phyloP scores from a whole-genome alignment of 2,888 invertebrate species.

The Bombyx huttoni region DNA sequence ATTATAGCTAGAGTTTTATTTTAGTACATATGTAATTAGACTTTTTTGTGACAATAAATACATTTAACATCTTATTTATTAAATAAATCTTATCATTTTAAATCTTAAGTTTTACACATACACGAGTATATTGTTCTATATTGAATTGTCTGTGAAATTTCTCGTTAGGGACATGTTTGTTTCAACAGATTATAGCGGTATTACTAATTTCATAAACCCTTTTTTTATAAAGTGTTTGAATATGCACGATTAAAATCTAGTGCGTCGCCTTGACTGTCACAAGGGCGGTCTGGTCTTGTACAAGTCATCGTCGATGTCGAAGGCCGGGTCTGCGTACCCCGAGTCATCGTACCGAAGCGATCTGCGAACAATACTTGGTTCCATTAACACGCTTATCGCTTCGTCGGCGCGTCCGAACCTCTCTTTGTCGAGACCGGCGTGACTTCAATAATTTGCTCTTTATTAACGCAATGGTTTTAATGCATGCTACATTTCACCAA shows the following conservation, averaged over 20 bases:
- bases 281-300: constrained; percentile 75
- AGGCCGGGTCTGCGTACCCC: constrained; percentile 78
- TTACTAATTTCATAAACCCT: neutral
- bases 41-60: no score
- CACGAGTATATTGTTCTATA: no score
- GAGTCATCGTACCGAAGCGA: constrained; percentile 80
- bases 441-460: neutral
- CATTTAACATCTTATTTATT: no score
- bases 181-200: no score
- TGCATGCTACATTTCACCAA: no score
- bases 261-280: constrained; percentile 66
- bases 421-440: neutral
- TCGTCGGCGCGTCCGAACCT: neutral
- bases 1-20: no score
- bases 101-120: no score
- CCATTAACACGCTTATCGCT: neutral
- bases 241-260: constrained; percentile 40
- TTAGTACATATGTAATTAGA: no score
- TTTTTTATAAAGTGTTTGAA: neutral
- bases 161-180: no score
- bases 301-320: constrained; percentile 79
- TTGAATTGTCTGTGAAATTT: no score
- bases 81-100: no score
- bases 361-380: constrained; percentile 28
- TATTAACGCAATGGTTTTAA: no score